Percentiles rank a stretch among this genome's conserved stretches.
Evolutionary conservation across 2,113 vertebrate species (phyloP).

Genomic region (Edolisoma coerulescens): DNA sequence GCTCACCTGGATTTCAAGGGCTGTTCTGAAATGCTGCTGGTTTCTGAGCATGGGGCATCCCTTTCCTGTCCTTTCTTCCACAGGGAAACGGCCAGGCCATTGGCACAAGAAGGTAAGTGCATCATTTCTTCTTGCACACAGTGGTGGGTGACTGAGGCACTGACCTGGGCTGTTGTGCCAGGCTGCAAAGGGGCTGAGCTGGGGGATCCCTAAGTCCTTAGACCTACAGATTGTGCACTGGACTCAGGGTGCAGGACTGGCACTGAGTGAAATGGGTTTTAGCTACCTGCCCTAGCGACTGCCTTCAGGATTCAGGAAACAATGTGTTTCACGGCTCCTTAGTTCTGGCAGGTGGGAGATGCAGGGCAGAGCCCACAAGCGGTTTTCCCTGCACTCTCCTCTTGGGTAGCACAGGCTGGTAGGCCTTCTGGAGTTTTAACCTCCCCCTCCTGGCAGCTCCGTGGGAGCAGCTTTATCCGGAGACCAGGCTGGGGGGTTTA

Average conservation of each 20-base stretch:
- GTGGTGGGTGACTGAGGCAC: neutral
- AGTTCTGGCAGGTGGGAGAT: neutral
- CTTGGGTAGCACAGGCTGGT: neutral
- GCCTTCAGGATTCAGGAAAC: neutral
- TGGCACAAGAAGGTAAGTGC: neutral
- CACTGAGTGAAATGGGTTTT: neutral
- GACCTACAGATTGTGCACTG: neutral
- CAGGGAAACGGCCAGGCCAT: accelerated
- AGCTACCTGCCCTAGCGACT: neutral
- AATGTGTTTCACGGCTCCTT: neutral
- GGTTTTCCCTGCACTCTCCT: accelerated
- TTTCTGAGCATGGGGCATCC: neutral
- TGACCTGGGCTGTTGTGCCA: neutral
- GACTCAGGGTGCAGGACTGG: neutral
- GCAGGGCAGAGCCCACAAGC: neutral
- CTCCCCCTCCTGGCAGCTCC: neutral
- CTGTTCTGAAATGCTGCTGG: neutral
- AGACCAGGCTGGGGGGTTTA: neutral
- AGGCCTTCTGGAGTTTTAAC: neutral
- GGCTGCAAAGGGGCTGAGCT: neutral
- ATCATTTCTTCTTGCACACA: accelerated
- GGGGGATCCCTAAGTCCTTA: neutral
- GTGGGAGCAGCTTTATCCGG: neutral
- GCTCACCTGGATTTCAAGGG: neutral
- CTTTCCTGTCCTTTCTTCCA: neutral